Evolutionary conservation across 2,797 vertebrate genomes (phyloP), one percentile per base, ranked within the genome.

Genomic region (Oryzias sinensis): DNA sequence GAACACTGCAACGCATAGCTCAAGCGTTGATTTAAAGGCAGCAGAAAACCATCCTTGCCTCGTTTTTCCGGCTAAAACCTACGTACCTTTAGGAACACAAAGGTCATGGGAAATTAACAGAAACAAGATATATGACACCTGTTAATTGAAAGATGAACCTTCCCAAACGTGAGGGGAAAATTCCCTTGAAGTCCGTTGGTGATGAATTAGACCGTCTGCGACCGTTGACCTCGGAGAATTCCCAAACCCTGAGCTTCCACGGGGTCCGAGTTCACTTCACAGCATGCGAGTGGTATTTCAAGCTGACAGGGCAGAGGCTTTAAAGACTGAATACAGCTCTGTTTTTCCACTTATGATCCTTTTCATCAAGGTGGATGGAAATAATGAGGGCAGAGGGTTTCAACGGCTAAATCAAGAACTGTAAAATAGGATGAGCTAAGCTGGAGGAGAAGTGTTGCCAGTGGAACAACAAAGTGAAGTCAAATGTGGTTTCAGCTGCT

Each of bases 311-410:
- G 56, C 63, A 11, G 40, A 59, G 81, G 79, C 76, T 80, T 79
- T 80, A 75, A 79, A 77, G 77, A 69, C 69, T 76, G 62, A 77
- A 60, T 45, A 13, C 41, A 66, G 81, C 81, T 84, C 70, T 81
- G 73, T 79, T 84, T 86, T 85, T 85, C 79, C 80, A 16, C 76
- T 74, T 72, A 49, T 77, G 72, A 74, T 79, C 73, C 74, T 86
- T 86, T 77, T 84, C 72, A 83, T 74, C 53, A 69, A 80, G 68
- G 76, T 80, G 80, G 77, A 81, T 79, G 80, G 80, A 87, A 82
- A 86, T 84, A 78, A 84, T 78, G 73, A 81, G 79, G 52, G 53
- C 49, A 63, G 52, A 61, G 60, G 62, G 72, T 61, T 71, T 67
- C 55, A 55, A 41, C 5, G 6, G 72, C 76, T 80, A 75, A 80